A percentile compares a stretch with the other conserved stretches of the same genome.
Evolutionary conservation across 1,140 invertebrate genomes (phyloP).

Genomic region (Drosophila sulfurigaster): DNA sequence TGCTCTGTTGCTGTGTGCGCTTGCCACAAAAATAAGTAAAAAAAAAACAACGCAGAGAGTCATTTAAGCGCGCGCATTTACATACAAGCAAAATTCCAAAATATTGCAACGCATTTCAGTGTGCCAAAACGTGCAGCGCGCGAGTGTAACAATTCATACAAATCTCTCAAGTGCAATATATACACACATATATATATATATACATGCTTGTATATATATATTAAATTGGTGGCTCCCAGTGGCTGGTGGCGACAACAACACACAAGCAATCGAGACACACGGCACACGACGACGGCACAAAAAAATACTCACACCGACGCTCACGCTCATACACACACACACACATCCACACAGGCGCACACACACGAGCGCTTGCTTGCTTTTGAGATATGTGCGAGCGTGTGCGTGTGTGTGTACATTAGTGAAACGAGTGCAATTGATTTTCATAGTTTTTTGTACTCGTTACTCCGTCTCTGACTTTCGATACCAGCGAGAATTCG

Average conservation of each 20-base stretch:
- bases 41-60: background rate
- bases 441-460: constrained; percentile 36
- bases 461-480: background rate
- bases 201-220: too few species aligned
- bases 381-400: constrained; percentile 16
- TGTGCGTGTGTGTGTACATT: constrained; percentile 48
- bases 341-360: constrained; percentile 29
- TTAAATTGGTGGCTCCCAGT: constrained; percentile 9
- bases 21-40: constrained; percentile 25
- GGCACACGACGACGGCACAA: constrained; percentile 29
- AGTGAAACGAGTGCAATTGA: constrained; percentile 58
- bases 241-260: constrained; percentile 12
- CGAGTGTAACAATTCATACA: constrained; percentile 22
- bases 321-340: constrained; percentile 56
- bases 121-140: background rate
- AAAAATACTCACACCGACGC: constrained; percentile 40
- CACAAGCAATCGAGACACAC: constrained; percentile 8
- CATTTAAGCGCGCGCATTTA: constrained; percentile 40
- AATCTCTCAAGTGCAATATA: constrained; percentile 25
- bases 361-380: constrained; percentile 24
- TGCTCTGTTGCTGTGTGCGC: constrained; percentile 5
- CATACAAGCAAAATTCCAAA: constrained; percentile 13
- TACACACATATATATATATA: too few species aligned
- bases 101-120: constrained; percentile 1
- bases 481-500: constrained; percentile 13